Evolutionary conservation across 2,888 invertebrate genomes (phyloP).

Genomic region (Crocallis elinguaria): DNA sequence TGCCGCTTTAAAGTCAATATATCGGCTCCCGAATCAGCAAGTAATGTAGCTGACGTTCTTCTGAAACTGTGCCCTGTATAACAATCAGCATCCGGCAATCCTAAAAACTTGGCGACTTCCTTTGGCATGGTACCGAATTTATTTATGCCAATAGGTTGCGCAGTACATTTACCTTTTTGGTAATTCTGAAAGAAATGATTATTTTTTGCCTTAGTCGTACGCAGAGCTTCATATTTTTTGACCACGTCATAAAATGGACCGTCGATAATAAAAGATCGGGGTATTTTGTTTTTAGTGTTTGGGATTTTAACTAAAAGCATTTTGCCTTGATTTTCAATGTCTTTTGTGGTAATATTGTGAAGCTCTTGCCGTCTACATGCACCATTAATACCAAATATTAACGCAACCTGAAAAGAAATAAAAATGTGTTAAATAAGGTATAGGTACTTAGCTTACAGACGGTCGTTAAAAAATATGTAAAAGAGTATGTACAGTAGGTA

Average conservation of each 20-base stretch:
- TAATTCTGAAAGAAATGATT: conserved; percentile 31
- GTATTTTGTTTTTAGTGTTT: conserved; percentile 28
- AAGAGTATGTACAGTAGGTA: no score
- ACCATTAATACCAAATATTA: conserved; percentile 34
- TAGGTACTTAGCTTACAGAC: no score
- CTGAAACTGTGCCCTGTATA: conserved; percentile 32
- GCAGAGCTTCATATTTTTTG: conserved; percentile 27
- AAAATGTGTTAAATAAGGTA: no score
- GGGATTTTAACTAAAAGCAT: conserved; percentile 19
- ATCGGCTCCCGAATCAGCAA: no score
- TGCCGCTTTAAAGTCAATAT: no score
- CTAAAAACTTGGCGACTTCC: conserved; percentile 31
- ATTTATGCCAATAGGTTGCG: conserved; percentile 29
- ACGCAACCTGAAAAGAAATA: conserved; percentile 24
- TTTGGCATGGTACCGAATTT: conserved; percentile 33
- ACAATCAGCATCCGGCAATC: conserved; percentile 16
- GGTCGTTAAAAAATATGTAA: no score
- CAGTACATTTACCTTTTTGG: conserved; percentile 31
- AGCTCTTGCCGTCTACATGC: conserved; percentile 25
- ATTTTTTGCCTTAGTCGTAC: conserved; percentile 22
- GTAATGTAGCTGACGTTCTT: conserved; percentile 20
- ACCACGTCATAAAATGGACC: conserved; percentile 18
- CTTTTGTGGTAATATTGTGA: conserved; percentile 15
- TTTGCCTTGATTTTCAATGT: conserved; percentile 28
- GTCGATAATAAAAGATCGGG: conserved; percentile 22